Evolutionary conservation across 2,888 invertebrate species (phyloP).

Genomic region (Pammene aurita): DNA sequence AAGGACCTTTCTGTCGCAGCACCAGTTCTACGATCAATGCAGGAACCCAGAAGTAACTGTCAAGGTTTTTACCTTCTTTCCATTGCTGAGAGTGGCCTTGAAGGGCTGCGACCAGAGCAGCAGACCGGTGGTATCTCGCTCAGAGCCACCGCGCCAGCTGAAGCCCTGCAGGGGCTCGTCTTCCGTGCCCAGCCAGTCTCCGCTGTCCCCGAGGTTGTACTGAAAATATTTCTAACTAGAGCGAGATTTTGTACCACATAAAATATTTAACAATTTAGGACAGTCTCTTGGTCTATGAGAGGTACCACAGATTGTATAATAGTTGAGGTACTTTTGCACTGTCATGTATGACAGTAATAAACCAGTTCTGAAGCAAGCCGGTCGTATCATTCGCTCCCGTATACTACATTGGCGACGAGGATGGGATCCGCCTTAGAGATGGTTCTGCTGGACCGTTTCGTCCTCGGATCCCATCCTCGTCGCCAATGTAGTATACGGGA

Average conservation of each 20-base stretch:
- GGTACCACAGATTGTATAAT: no score
- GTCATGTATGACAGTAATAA: no score
- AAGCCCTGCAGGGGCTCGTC: constrained; percentile 94
- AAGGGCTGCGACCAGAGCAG: constrained; percentile 98
- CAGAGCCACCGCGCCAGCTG: constrained; percentile 97
- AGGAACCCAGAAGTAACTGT: no score
- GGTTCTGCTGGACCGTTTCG: no score
- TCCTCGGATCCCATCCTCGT: no score
- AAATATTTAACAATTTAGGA: neutral
- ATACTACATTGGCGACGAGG: no score
- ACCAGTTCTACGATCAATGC: neutral
- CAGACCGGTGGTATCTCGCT: constrained; percentile 97
- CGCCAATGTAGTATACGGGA: no score
- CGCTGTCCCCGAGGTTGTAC: constrained; percentile 66
- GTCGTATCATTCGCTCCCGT: no score
- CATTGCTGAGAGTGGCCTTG: constrained; percentile 87
- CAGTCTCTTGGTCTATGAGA: neutral
- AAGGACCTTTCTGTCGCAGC: neutral
- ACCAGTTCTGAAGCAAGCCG: no score
- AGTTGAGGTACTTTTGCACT: no score
- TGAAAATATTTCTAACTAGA: constrained; percentile 53
- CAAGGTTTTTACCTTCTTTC: constrained; percentile 84
- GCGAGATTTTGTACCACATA: no score
- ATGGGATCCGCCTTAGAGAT: no score
- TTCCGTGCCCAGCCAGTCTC: constrained; percentile 93